Evolutionary conservation across 2,113 vertebrate genomes (phyloP).

Genomic region (Corythornis vintsioides): DNA sequence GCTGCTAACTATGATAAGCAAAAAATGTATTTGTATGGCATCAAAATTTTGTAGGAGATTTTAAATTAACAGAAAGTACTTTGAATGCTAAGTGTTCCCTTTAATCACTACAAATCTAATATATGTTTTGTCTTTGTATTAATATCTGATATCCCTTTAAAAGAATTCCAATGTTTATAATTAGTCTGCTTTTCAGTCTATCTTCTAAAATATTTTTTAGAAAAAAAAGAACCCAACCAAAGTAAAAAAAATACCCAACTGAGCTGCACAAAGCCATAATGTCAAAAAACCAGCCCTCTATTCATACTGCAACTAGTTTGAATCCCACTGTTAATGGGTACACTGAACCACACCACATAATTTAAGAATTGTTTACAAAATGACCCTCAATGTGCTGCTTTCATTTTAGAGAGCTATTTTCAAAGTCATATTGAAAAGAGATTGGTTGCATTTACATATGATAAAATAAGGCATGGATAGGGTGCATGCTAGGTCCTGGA

Average conservation of each 20-base stretch:
- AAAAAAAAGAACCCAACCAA: not conserved
- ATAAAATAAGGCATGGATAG: not conserved
- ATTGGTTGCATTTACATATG: constrained; percentile 11
- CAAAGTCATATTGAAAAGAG: not conserved
- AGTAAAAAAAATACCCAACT: not conserved
- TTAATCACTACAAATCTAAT: not conserved
- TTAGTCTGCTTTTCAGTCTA: not conserved
- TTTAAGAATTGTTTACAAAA: not conserved
- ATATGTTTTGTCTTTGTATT: not conserved
- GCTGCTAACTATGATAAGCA: not conserved
- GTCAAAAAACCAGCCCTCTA: not conserved
- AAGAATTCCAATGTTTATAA: not conserved
- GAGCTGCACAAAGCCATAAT: not conserved
- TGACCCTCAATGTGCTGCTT: not conserved
- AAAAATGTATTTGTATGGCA: not conserved
- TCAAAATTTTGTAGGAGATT: not conserved
- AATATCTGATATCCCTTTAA: not conserved
- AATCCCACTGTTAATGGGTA: not conserved
- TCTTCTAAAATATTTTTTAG: not conserved
- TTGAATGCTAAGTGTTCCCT: not conserved
- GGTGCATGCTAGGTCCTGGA: not conserved
- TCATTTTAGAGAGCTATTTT: not conserved
- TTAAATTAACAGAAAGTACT: not conserved
- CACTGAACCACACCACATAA: not conserved
- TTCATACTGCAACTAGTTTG: not conserved